Evolutionary conservation across 2,888 invertebrate species (phyloP), one percentile per base, ranked within the genome.

Genomic region (Epinotia bilunana): DNA sequence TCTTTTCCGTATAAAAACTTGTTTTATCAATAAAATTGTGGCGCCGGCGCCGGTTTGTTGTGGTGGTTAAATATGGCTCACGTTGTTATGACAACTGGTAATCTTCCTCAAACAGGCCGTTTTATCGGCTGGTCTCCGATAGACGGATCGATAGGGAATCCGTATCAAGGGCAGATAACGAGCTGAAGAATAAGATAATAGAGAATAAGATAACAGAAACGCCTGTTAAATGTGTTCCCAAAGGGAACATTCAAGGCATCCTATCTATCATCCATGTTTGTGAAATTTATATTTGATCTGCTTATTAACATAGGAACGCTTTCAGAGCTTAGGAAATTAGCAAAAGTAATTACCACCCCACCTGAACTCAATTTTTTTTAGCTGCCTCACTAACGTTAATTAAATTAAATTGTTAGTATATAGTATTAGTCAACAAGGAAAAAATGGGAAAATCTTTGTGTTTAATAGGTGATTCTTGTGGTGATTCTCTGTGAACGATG

Each of bases 81-180:
- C 39, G n/a, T 16, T 72, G 65, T 65, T 72, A 33, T 72, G 67
- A 73, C 64, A 70, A 23, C 60, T 12, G 69, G 7, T 70, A 49
- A 70, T 74, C 60, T 57, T 18, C 0, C 68, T 60, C 64, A 65
- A 71, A 74, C n/a, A 65, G 39, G 28, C 39, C 69, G 63, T 28
- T 74, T 74, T 68, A 73, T 69, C 28, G 13, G 13, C 39, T 20
- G 49, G 7, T 55, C 13, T 55, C 3, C 61, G 67, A 63, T 70
- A 53, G 6, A 18, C 20, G 43, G 68, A 62, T 62, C 39, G 58
- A 58, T 72, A 64, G 23, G 43, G 53, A 39, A 9, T 39, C 39
- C 39, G 39, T 39, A 74, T 63, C 64, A 64, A 74, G 74, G 69
- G 28, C 16, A 67, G 46, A 62, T 55, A 63, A 74, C 63, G 63